A percentile compares a stretch with the other conserved stretches of the same genome.
These are phyloP conservation scores for Lithobates sylvaticus DNA, from an alignment of 2,797 vertebrate species.

Conservation along the genomic window DNA sequence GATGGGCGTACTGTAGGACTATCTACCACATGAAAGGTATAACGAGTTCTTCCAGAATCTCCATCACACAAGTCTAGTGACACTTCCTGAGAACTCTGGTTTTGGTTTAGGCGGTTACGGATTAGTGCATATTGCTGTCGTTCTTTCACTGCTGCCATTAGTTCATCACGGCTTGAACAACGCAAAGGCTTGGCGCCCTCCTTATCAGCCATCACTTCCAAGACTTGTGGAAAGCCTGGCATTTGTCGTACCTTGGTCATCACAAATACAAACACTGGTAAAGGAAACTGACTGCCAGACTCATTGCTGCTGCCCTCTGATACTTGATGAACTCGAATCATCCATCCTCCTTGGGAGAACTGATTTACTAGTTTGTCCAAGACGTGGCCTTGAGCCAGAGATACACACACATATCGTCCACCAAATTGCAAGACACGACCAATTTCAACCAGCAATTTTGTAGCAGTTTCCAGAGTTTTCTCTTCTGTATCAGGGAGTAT, in stretches of 20 bases:
- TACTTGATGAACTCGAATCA: constrained; percentile 89
- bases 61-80: constrained; percentile 87
- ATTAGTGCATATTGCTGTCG: constrained; percentile 89
- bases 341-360: constrained; percentile 89
- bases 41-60: constrained; percentile 84
- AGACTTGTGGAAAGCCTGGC: constrained; percentile 70
- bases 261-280: constrained; percentile 90
- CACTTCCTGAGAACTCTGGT: constrained; percentile 72
- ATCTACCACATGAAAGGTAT: constrained; percentile 91
- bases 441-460: constrained; percentile 89
- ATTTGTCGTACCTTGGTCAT: constrained; percentile 93
- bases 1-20: constrained; percentile 80
- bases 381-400: constrained; percentile 91
- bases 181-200: constrained; percentile 78
- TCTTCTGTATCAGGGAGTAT: constrained; percentile 84
- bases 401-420: constrained; percentile 93
- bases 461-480: constrained; percentile 76
- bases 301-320: constrained; percentile 70
- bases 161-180: constrained; percentile 72
- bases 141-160: constrained; percentile 86
- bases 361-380: constrained; percentile 86
- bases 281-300: constrained; percentile 79
- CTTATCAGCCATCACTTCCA: constrained; percentile 78
- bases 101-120: constrained; percentile 82
- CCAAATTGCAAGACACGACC: constrained; percentile 86